phyloP scores from a whole-genome alignment of 2,113 vertebrate genomes.

The Aleadryas rufinucha region DNA sequence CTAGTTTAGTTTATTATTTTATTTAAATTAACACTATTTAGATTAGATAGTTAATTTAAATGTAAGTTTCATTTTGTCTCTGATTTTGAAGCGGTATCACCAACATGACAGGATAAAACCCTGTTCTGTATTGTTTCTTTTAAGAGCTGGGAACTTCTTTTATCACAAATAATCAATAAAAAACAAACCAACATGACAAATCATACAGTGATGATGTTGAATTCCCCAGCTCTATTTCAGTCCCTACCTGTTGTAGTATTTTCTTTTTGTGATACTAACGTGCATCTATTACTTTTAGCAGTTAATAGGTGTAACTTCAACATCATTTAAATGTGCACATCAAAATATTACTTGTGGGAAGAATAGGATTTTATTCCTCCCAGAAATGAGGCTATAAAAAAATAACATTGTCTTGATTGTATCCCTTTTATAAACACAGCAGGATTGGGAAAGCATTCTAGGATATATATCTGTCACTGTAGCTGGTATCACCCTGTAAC shows the following conservation, averaged over 20 bases:
- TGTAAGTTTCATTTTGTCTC: background rate
- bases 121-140: background rate
- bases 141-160: background rate
- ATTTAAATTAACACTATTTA: background rate
- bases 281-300: background rate
- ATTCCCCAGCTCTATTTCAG: background rate
- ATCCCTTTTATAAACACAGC: conserved; percentile 14
- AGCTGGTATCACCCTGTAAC: background rate
- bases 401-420: background rate
- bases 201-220: background rate
- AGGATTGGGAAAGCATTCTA: background rate
- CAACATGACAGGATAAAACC: background rate
- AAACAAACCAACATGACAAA: background rate
- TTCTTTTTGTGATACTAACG: background rate
- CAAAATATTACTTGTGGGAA: background rate
- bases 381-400: background rate
- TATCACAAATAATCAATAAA: background rate
- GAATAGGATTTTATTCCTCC: background rate
- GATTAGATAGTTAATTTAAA: background rate
- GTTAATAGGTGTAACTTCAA: background rate
- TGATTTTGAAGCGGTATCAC: background rate
- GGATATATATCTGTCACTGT: conserved; percentile 4
- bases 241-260: background rate
- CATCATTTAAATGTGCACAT: background rate
- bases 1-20: background rate